phyloP scores from a whole-genome alignment of 1,140 invertebrate species.

The Drosophila orosa region DNA sequence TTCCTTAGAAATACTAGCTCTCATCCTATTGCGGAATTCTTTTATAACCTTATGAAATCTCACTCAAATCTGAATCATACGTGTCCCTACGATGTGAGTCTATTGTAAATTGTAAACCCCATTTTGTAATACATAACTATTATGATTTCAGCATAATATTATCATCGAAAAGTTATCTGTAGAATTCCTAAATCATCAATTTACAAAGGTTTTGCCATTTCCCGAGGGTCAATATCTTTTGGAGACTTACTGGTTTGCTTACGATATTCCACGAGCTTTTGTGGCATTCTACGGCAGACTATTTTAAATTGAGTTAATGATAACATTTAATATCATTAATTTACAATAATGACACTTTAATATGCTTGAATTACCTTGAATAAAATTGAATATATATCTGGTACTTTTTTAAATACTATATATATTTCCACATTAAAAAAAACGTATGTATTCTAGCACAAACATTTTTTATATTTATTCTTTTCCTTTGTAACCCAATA shows the following conservation, averaged over 20 bases:
- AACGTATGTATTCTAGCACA: no score
- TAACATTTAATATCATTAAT: background rate
- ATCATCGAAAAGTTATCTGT: conserved; percentile 1
- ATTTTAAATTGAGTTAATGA: background rate
- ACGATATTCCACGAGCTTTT: conserved; percentile 8
- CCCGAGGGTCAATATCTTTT: conserved; percentile 11
- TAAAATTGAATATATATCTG: no score
- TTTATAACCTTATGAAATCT: background rate
- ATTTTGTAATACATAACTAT: background rate
- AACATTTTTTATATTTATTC: background rate
- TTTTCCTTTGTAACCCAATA: background rate
- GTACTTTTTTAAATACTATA: no score
- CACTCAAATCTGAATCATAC: conserved; percentile 12
- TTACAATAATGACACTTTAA: no score
- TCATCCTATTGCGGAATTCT: background rate
- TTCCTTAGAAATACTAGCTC: background rate
- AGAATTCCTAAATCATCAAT: background rate
- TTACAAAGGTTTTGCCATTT: background rate
- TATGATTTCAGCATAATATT: background rate
- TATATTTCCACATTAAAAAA: no score
- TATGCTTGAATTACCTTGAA: no score
- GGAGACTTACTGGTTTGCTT: background rate
- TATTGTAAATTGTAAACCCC: background rate
- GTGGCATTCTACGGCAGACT: background rate
- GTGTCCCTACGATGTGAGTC: conserved; percentile 5